Evolutionary conservation across 2,888 invertebrate species (phyloP).

Genomic region (Saturnia pavonia): DNA sequence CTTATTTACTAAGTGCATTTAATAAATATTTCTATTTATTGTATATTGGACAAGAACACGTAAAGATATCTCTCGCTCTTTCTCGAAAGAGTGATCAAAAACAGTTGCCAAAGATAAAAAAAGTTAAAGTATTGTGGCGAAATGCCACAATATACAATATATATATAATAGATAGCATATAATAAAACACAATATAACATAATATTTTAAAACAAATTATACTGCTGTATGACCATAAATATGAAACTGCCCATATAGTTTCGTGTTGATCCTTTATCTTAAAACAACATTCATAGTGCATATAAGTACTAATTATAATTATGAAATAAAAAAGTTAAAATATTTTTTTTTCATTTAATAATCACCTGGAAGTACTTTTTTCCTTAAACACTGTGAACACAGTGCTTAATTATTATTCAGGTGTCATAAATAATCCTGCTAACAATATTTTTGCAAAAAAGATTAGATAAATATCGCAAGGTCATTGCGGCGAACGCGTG

Average conservation of each 20-base stretch:
- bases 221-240: too few relatives aligned
- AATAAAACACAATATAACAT: too few relatives aligned
- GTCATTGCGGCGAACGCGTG: constrained; percentile 66
- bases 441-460: constrained; percentile 66
- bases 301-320: too few relatives aligned
- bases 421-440: constrained; percentile 45
- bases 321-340: too few relatives aligned
- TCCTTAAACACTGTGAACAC: not conserved
- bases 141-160: not conserved
- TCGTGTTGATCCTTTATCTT: too few relatives aligned
- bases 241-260: too few relatives aligned
- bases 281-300: too few relatives aligned
- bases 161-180: too few relatives aligned
- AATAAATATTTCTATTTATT: not conserved
- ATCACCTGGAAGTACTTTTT: not conserved
- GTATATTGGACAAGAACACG: not conserved
- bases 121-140: not conserved
- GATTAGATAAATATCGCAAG: constrained; percentile 81
- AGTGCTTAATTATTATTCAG: constrained; percentile 6
- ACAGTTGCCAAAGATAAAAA: not conserved
- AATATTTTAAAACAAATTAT: too few relatives aligned
- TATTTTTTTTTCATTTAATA: not conserved
- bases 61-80: too few relatives aligned
- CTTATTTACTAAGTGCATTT: not conserved
- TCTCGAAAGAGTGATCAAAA: not conserved